Base-by-base conservation (phyloP, 2,113 vertebrate genomes). In the Halichoerus grypus region DNA sequence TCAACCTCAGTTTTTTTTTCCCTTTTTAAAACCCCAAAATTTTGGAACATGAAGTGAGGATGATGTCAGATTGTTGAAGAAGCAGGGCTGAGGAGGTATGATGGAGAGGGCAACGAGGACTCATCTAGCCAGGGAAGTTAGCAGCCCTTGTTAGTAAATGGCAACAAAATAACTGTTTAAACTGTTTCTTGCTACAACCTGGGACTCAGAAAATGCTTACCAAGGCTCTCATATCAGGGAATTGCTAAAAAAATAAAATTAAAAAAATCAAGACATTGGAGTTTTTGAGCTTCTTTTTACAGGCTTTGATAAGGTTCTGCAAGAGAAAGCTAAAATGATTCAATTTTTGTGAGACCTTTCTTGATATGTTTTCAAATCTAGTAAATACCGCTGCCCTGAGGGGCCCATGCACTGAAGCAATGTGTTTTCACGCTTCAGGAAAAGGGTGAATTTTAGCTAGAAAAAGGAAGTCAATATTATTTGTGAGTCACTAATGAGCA, bases 321-420 rank as follows among this genome's bases (percentile, higher is more conserved):
- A 94, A 59, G n/a, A 80, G 11, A 67, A n/a, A 95, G 39, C 6
- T 59, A 74, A 51, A 85, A 71, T 46, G 88, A 89, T 5, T 36
- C 7, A 81, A 72, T 22, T 72, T 81, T 46, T 33, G 7, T 61
- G n/a, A 96, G 28, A 15, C 39, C 19, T 86, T 95, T 79, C 31
- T 26, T 81, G 82, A 19, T 88, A 10, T 79, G 57, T 81, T 93
- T 97, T 93, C 63, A 91, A 91, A 91, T 57, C 22, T 42, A 85
- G 63, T 88, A 81, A 81, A 95, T 80, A 55, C 51, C 65, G 57
- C 82, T 53, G 28, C 59, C 26, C 51, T 3, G 1, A 33, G 28
- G 13, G 26, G 3, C n/a, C 36, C 79, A 4, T 22, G 19, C 12
- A 31, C 84, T 55, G 16, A 86, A 81, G 11, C 74, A 31, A 65